Percentiles rank a stretch among this genome's conserved stretches.
These are phyloP conservation scores for Batillaria attramentaria DNA, from an alignment of 1,140 invertebrate species.

Conservation along the genomic window DNA sequence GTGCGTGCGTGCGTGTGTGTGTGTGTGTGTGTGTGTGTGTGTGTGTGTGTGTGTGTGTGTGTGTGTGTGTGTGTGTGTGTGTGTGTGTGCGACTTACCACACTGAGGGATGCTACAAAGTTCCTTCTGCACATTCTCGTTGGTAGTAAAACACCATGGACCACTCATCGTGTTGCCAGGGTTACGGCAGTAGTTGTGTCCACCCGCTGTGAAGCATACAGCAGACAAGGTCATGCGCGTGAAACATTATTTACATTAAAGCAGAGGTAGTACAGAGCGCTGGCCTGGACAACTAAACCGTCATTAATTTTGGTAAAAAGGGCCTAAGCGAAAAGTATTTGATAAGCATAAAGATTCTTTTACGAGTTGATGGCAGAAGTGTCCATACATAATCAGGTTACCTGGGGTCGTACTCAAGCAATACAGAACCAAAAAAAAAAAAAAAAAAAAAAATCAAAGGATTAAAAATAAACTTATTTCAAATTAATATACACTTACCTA, in stretches of 20 bases:
- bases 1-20: neutral
- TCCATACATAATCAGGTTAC: neutral
- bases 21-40: conserved; percentile 2
- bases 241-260: no score
- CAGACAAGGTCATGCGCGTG: neutral
- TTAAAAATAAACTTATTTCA: neutral
- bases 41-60: conserved; percentile 13
- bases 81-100: conserved; percentile 74
- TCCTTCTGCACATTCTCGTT: conserved; percentile 76
- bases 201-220: conserved; percentile 70
- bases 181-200: conserved; percentile 95
- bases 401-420: neutral
- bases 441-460: neutral
- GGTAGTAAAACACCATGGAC: conserved; percentile 90
- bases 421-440: neutral
- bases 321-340: no score
- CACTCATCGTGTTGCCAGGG: conserved; percentile 82
- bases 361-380: neutral
- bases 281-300: no score
- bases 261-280: no score
- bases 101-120: conserved; percentile 88
- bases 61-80: conserved; percentile 8
- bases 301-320: no score
- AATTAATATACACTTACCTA: conserved; percentile 74
- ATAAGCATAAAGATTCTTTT: neutral